These are phyloP conservation scores for Ophthalmolycus amberensis DNA, from an alignment of 2,113 vertebrate species.

Conservation along the genomic window DNA sequence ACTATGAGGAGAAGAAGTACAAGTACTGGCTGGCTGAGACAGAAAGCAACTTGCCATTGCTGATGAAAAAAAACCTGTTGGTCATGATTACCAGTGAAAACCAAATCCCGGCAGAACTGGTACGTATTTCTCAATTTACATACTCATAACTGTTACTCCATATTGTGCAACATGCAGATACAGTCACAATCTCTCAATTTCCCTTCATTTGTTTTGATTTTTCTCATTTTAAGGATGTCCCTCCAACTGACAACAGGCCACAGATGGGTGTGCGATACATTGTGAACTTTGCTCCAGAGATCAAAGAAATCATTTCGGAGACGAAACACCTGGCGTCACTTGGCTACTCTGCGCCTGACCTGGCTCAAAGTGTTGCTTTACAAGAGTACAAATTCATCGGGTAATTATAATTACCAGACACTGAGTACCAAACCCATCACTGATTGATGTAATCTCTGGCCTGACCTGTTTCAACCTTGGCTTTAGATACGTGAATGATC, in stretches of 20 bases:
- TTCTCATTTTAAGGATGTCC: slow-evolving; percentile 31
- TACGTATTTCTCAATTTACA: slow-evolving; percentile 42
- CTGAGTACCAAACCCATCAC: background rate
- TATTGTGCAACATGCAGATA: background rate
- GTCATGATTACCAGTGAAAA: slow-evolving; percentile 43
- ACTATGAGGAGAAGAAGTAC: slow-evolving; percentile 86
- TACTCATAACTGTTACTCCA: background rate
- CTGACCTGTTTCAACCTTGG: background rate
- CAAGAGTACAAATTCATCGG: slow-evolving; percentile 87
- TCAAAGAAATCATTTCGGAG: slow-evolving; percentile 89
- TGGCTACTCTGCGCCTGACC: slow-evolving; percentile 84
- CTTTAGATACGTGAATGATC: slow-evolving; percentile 81
- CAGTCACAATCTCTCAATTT: background rate
- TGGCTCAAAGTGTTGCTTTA: slow-evolving; percentile 85
- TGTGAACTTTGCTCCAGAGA: slow-evolving; percentile 87
- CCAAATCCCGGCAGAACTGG: slow-evolving; percentile 49
- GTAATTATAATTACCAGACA: slow-evolving; percentile 68
- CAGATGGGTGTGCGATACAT: slow-evolving; percentile 63
- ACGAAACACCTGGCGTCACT: slow-evolving; percentile 87
- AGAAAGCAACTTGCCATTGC: slow-evolving; percentile 73
- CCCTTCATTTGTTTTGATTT: background rate
- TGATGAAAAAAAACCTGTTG: slow-evolving; percentile 88
- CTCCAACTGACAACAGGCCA: slow-evolving; percentile 21
- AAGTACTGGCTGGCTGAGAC: slow-evolving; percentile 81
- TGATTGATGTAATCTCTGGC: background rate